Conservation (phyloP, 2,888 invertebrate genomes). For the Lacanobia oleracea region DNA sequence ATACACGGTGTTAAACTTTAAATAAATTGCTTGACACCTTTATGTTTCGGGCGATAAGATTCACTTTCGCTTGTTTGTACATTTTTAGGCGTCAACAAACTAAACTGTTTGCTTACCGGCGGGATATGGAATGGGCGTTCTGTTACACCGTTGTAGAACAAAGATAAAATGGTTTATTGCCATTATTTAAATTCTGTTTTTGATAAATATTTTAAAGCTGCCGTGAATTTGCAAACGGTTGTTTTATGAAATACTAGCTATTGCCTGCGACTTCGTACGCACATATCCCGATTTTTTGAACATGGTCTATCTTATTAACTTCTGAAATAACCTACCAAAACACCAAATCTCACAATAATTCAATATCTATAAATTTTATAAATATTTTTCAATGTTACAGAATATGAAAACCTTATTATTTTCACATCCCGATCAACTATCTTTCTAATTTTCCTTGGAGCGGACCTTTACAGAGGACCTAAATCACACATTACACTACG, state of each 20-base stretch:
- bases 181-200: constrained; percentile 20
- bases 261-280: too few relatives aligned
- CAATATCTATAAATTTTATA: too few relatives aligned
- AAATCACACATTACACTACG: constrained; percentile 40
- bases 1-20: constrained; percentile 48
- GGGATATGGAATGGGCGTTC: constrained; percentile 65
- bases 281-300: too few relatives aligned
- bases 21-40: constrained; percentile 32
- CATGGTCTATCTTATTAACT: too few relatives aligned
- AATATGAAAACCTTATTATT: too few relatives aligned
- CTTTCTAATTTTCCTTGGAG: neutral
- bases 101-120: constrained; percentile 71
- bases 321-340: too few relatives aligned
- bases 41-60: constrained; percentile 24
- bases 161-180: constrained; percentile 22
- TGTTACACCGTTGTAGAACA: constrained; percentile 61
- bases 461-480: too few relatives aligned
- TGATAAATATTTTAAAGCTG: constrained; percentile 9
- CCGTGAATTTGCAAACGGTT: neutral
- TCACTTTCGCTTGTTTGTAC: constrained; percentile 57
- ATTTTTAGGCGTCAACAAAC: constrained; percentile 64
- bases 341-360: too few relatives aligned
- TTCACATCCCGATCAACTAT: neutral
- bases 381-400: too few relatives aligned
- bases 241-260: too few relatives aligned